phyloP scores from a whole-genome alignment of 2,888 invertebrate species.

The Boloria selene region DNA sequence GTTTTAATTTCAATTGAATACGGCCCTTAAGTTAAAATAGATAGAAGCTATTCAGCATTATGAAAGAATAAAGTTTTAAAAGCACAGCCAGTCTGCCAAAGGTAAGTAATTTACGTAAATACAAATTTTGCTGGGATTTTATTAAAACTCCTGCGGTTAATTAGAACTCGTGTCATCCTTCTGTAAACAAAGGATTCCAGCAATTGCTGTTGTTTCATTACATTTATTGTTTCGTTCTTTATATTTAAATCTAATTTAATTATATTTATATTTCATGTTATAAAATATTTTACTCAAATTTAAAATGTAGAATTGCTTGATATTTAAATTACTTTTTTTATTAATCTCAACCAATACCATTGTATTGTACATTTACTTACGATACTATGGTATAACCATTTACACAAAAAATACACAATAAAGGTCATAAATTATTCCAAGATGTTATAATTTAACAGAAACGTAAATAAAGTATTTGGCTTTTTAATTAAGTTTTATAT shows the following conservation, averaged over 20 bases:
- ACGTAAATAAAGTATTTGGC: conserved; percentile 50
- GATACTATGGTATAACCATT: background rate
- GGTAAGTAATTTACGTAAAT: conserved; percentile 21
- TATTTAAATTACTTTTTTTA: background rate
- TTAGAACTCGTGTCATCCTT: conserved; percentile 22
- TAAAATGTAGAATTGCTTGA: background rate
- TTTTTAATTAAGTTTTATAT: conserved; percentile 65
- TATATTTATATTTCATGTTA: background rate
- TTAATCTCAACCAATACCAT: background rate
- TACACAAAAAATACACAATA: background rate
- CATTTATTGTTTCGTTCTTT: conserved; percentile 18
- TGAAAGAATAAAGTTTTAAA: conserved; percentile 9
- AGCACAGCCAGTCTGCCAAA: conserved; percentile 14
- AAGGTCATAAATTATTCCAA: background rate
- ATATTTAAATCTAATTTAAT: conserved; percentile 17
- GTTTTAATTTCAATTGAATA: background rate
- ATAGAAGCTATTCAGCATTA: background rate
- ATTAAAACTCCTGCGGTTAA: conserved; percentile 26
- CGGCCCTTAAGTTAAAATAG: background rate
- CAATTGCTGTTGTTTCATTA: conserved; percentile 22
- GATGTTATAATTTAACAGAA: conserved; percentile 1
- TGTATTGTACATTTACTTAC: background rate
- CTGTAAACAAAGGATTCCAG: conserved; percentile 21
- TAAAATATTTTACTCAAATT: background rate
- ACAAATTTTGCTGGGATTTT: conserved; percentile 21